Evolutionary conservation across 2,888 invertebrate genomes (phyloP), one percentile per base, ranked within the genome.

Genomic region (Pachycephus smyrnensis): DNA sequence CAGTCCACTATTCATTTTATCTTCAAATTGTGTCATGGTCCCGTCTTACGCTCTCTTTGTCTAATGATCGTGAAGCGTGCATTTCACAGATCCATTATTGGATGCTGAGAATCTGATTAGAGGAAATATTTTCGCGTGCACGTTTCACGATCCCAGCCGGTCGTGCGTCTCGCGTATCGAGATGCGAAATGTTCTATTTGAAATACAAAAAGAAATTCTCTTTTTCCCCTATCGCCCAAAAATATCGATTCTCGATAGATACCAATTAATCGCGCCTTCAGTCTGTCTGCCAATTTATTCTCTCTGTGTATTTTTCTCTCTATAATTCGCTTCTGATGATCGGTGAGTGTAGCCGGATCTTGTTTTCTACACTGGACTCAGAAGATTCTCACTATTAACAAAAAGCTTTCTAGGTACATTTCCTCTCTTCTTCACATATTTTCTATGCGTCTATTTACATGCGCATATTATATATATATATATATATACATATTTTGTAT

Each of bases 301-400:
- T 87, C 84, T 88, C 83, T 88, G 84, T 88, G 83, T 87, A 84
- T 89, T 84, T 87, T 86, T 89, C 86, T 88, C 85, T 86, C 83
- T 88, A 82, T 88, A 87, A 88, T 88, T 88, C 83, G 87, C 90
- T 89, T 88, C 89, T 87, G 90, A 89, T 85, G 89, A 83, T 89
- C 87, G 90, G 89, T 89, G 90, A 90, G 89, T 87, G 86, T 89
- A 91, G 90, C 90, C 84, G 90, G 90, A 88, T 89, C 89, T 88
- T 90, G 90, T 90, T 91, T 91, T 86, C 87, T 91, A 85, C 89
- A 90, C 83, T 91, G 90, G 90, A 90, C 90, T 81, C 90, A 89
- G 89, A 90, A 90, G 90, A 90, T 91, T 86, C 89, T 91, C 85
- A 90, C 90, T 85, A 90, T 91, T 89, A 91, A 91, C 88, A 89